These are phyloP conservation scores for Entomobrya proxima DNA, from an alignment of 2,888 invertebrate species.

Conservation along the genomic window DNA sequence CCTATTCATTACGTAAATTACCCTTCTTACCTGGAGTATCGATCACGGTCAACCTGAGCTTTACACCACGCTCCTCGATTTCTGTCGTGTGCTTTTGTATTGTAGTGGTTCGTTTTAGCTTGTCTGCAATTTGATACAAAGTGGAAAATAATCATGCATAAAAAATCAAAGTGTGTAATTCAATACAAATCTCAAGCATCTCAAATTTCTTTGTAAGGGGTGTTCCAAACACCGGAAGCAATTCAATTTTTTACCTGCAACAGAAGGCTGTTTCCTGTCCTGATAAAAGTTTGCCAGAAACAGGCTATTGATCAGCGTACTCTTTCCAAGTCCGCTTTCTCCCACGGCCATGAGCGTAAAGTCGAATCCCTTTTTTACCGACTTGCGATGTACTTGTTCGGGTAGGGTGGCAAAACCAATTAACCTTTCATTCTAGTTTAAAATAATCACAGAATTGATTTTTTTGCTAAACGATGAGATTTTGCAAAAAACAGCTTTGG, in stretches of 20 bases:
- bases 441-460: not conserved
- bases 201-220: not conserved
- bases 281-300: slow-evolving; percentile 97
- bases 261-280: slow-evolving; percentile 81
- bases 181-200: not conserved
- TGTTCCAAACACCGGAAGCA: not conserved
- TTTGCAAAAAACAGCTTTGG: not conserved
- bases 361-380: slow-evolving; percentile 98
- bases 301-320: slow-evolving; percentile 95
- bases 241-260: slow-evolving; percentile 64
- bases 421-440: slow-evolving; percentile 76
- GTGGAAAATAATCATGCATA: not conserved
- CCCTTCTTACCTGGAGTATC: slow-evolving; percentile 87
- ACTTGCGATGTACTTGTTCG: slow-evolving; percentile 97
- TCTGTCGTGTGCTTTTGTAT: slow-evolving; percentile 89
- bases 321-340: slow-evolving; percentile 85
- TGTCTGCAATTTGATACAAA: slow-evolving; percentile 77
- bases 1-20: slow-evolving; percentile 54
- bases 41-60: slow-evolving; percentile 91
- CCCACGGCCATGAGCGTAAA: slow-evolving; percentile 93
- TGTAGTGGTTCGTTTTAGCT: slow-evolving; percentile 81
- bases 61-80: slow-evolving; percentile 95
- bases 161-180: too few species aligned
- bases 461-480: not conserved
- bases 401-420: slow-evolving; percentile 96